Evolutionary conservation across 2,113 vertebrate species (phyloP).

Genomic region (Salminus brasiliensis): DNA sequence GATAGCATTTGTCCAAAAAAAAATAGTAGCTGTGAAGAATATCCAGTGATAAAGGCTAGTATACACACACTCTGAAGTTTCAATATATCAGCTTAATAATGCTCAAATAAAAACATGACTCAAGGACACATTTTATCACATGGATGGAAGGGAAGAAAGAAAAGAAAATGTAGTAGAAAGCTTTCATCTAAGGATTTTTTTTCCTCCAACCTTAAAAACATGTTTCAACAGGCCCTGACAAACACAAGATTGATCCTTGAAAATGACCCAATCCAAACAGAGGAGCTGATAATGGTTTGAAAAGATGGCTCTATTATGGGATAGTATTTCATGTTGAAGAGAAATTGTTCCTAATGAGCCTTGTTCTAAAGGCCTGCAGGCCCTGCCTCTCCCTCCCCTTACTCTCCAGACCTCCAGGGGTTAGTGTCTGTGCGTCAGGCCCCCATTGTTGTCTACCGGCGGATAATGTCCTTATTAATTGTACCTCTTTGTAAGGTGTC

Average conservation of each 20-base stretch:
- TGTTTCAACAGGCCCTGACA: constrained; percentile 43
- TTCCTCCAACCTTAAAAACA: constrained; percentile 36
- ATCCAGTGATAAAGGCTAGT: background rate
- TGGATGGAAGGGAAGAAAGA: background rate
- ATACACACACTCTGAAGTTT: background rate
- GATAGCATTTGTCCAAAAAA: background rate
- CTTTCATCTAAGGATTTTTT: constrained; percentile 46
- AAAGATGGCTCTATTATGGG: constrained; percentile 65
- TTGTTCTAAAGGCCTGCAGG: constrained; percentile 66
- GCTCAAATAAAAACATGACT: constrained; percentile 20
- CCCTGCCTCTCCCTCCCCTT: constrained; percentile 62
- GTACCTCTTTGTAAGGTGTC: constrained; percentile 79
- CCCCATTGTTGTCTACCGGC: constrained; percentile 79
- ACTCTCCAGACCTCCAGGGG: constrained; percentile 73
- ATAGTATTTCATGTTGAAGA: constrained; percentile 72
- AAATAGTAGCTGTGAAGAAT: background rate
- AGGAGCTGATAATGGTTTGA: constrained; percentile 58
- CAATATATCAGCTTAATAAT: constrained; percentile 20
- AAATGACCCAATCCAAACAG: constrained; percentile 58
- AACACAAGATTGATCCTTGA: constrained; percentile 51
- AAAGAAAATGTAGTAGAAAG: constrained; percentile 22
- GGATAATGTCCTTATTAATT: constrained; percentile 85
- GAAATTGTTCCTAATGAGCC: constrained; percentile 74
- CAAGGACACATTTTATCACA: constrained; percentile 46
- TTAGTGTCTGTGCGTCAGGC: constrained; percentile 79